Evolutionary conservation across 2,888 invertebrate species (phyloP), one percentile per base, ranked within the genome.

Genomic region (Villa cingulata): DNA sequence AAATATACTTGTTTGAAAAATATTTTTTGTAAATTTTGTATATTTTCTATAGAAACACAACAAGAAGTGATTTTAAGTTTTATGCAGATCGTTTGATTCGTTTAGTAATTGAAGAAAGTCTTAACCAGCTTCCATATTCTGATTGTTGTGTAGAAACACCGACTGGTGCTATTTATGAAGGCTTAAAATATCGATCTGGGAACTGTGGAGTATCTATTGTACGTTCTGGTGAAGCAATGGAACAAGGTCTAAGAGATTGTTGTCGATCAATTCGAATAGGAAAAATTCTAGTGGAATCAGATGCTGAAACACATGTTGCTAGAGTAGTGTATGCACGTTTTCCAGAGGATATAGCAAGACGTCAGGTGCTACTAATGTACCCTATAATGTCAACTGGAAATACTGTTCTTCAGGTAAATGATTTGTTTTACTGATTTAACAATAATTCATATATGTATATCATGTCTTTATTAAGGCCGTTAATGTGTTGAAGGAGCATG

Each of bases 171-270:
- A 72, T 80, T 37, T 97, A 96, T 63, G 80, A 90, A 60, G 98
- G 98, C 0, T 73, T 98, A 1, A 87, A 87, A 60, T 98, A 95
- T 72, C 86, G 90, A 47, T 91, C 94, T 32, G 97, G 97, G 19
- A 98, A 98, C 70, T 98, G 97, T 68, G 98, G 98, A 3, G 96
- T 98, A 9, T 94, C 95, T 50, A 94, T 98, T 61, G 94, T 98
- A 40, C 76, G 88, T 48, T 87, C 87, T 27, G 88, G 88, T 34
- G 94, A 95, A 63, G 92, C 92, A n/a, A 95, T 95, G 94, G 94
- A 95, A 66, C 86, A 86, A 72, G 90, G 90, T 6, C 72, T 91
- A 40, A 74, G 97, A 37, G 97, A 98, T 66, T 99, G 98, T 67
- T 98, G 98, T 68, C 80, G 97, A 4, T 96, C 96, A 9, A 98